phyloP scores from a whole-genome alignment of 2,888 invertebrate species.

The Anticlea derivata region DNA sequence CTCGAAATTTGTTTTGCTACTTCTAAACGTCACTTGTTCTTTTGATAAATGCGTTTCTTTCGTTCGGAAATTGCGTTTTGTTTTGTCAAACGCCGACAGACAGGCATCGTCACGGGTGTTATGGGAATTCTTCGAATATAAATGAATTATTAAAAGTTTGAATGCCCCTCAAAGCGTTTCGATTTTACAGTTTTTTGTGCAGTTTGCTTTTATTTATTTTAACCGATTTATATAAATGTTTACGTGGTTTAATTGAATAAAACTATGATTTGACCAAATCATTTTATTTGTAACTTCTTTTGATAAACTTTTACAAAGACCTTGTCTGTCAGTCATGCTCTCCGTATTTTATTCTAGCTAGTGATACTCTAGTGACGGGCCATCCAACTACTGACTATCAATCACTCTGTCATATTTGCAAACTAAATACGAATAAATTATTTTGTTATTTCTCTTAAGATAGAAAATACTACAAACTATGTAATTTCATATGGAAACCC shows the following conservation, averaged over 20 bases:
- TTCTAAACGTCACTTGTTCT: conserved; percentile 78
- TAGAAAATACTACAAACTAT: too few relatives aligned
- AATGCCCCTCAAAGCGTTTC: conserved; percentile 37
- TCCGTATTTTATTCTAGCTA: background rate
- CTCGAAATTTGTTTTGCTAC: conserved; percentile 81
- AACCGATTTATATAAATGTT: conserved; percentile 15
- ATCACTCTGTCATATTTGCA: conserved; percentile 18
- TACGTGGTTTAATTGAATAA: conserved; percentile 9
- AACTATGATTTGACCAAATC: background rate
- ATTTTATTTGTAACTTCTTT: too few relatives aligned
- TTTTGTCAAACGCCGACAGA: conserved; percentile 67
- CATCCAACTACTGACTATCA: conserved; percentile 19
- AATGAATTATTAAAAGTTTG: conserved; percentile 47
- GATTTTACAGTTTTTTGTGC: conserved; percentile 38
- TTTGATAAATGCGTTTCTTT: conserved; percentile 78
- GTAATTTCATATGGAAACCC: too few relatives aligned
- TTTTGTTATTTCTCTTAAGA: conserved; percentile 10
- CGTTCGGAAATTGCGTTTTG: conserved; percentile 70
- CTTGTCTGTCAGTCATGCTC: too few relatives aligned
- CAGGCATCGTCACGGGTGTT: conserved; percentile 53
- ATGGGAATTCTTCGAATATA: conserved; percentile 42
- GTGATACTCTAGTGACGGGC: conserved; percentile 13
- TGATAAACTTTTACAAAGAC: too few relatives aligned
- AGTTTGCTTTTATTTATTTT: conserved; percentile 34
- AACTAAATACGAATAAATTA: conserved; percentile 23